Evolutionary conservation across 2,113 vertebrate species (phyloP).

Genomic region (Petroica traversi): DNA sequence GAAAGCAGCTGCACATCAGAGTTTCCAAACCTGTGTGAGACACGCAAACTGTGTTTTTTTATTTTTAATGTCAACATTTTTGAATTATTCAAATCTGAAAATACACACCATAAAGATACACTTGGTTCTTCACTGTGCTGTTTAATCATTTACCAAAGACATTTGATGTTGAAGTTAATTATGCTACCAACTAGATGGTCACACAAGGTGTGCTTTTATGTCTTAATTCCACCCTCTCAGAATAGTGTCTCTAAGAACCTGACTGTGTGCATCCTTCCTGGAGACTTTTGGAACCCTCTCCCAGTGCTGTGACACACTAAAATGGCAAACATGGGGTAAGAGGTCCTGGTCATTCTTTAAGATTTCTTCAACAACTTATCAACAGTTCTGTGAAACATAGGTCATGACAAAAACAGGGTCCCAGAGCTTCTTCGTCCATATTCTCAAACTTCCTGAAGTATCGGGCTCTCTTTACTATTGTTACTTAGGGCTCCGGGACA

Average conservation of each 20-base stretch:
- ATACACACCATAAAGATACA: not conserved
- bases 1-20: not conserved
- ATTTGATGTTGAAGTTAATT: not conserved
- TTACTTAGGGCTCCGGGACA: accelerated
- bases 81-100: slow-evolving; percentile 13
- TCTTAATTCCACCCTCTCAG: not conserved
- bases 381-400: not conserved
- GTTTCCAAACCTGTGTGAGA: not conserved
- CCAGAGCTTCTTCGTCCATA: not conserved
- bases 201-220: not conserved
- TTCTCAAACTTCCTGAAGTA: not conserved
- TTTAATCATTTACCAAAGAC: slow-evolving; percentile 23
- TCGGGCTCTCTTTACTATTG: not conserved
- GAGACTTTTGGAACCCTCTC: not conserved
- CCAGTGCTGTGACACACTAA: not conserved
- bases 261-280: not conserved
- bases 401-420: not conserved
- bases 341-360: not conserved
- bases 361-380: not conserved
- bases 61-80: not conserved
- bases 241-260: not conserved
- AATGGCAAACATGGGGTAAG: not conserved
- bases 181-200: not conserved
- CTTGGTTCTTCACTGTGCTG: not conserved
- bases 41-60: not conserved